Evolutionary conservation across 2,113 vertebrate species (phyloP).

Genomic region (Merops nubicus): DNA sequence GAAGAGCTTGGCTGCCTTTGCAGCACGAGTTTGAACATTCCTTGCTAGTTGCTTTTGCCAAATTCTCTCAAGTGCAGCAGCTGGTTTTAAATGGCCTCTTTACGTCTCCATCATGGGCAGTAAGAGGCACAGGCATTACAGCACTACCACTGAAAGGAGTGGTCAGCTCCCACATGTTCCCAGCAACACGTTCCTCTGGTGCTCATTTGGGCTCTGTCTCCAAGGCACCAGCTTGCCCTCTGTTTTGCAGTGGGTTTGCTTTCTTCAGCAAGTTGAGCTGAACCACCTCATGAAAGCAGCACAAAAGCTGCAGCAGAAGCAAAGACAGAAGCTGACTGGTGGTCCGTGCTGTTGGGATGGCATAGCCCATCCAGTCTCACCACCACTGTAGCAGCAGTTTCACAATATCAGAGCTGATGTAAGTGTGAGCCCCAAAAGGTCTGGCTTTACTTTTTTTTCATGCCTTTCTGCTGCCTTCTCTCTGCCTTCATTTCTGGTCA

Average conservation of each 20-base stretch:
- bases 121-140: background rate
- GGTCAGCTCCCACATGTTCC: background rate
- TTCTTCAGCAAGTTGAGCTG: background rate
- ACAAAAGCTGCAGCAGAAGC: background rate
- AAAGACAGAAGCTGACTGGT: background rate
- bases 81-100: background rate
- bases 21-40: background rate
- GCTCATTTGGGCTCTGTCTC: background rate
- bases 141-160: background rate
- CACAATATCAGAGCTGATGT: background rate
- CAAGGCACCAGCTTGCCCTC: background rate
- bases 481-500: background rate
- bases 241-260: background rate
- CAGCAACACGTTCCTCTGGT: fast-evolving
- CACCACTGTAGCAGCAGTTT: background rate
- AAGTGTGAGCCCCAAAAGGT: background rate
- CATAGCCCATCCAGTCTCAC: background rate
- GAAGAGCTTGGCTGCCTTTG: background rate
- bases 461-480: background rate
- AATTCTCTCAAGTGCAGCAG: background rate
- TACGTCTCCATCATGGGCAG: background rate
- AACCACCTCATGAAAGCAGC: background rate
- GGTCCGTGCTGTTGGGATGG: background rate
- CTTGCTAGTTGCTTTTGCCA: background rate
- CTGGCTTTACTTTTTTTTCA: background rate